phyloP scores from a whole-genome alignment of 1,140 invertebrate genomes.

The Panulirus ornatus region DNA sequence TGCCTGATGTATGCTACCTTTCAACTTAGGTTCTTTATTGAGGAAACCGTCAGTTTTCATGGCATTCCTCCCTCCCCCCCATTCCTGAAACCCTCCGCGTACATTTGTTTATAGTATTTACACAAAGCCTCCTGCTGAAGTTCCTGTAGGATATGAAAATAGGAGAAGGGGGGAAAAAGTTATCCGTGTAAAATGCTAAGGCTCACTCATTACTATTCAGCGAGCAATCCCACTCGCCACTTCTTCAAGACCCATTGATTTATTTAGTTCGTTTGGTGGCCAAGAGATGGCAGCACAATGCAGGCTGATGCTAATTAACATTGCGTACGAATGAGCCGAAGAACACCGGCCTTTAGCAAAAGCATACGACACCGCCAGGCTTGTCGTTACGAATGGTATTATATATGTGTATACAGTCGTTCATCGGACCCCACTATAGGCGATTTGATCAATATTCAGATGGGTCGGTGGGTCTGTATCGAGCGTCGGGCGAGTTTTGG shows the following conservation, averaged over 20 bases:
- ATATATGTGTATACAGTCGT: not conserved
- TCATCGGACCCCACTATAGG: conserved; percentile 9
- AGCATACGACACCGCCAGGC: too few species aligned
- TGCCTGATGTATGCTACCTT: conserved; percentile 70
- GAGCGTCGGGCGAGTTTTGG: not conserved
- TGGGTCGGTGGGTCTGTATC: not conserved
- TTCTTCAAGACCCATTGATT: conserved; percentile 74
- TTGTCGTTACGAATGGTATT: conserved; percentile 6
- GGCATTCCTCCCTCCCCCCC: conserved; percentile 51
- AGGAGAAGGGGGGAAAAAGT: conserved; percentile 48
- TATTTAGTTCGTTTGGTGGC: conserved; percentile 72
- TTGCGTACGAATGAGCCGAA: conserved; percentile 62
- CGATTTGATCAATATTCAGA: conserved; percentile 40
- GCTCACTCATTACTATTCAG: conserved; percentile 72
- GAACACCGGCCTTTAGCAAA: conserved; percentile 10
- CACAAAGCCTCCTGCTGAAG: conserved; percentile 30
- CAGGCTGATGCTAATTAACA: conserved; percentile 73
- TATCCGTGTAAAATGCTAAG: conserved; percentile 51
- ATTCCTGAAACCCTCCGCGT: conserved; percentile 50
- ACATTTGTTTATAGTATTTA: conserved; percentile 58
- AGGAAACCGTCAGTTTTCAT: conserved; percentile 65
- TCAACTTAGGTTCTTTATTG: conserved; percentile 70
- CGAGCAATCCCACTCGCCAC: conserved; percentile 72
- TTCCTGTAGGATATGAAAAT: conserved; percentile 2
- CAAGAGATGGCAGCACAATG: conserved; percentile 74